Evolutionary conservation across 2,888 invertebrate genomes (phyloP).

Genomic region (Polyommatus iphigenia): DNA sequence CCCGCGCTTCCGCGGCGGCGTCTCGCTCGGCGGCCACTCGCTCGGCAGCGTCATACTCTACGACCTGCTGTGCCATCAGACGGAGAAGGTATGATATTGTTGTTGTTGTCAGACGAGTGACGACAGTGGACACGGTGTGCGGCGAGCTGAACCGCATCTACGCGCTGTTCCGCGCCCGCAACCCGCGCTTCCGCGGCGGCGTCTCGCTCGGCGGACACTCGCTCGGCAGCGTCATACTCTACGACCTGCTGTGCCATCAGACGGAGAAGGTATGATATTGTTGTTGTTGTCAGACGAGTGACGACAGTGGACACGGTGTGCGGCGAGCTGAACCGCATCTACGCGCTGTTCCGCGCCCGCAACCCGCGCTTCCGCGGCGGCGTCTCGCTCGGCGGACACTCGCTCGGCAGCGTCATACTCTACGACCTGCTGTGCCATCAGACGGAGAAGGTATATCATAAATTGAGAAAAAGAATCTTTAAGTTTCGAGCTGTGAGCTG

Average conservation of each 20-base stretch:
- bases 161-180: too few species aligned
- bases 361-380: constrained; percentile 91
- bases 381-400: constrained; percentile 95
- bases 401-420: constrained; percentile 94
- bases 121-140: too few species aligned
- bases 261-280: too few species aligned
- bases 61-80: constrained; percentile 93
- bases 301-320: constrained; percentile 94
- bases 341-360: constrained; percentile 85
- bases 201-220: too few species aligned
- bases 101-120: too few species aligned
- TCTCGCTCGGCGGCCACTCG: constrained; percentile 96
- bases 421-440: constrained; percentile 96
- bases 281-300: constrained; percentile 81
- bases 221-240: too few species aligned
- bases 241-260: too few species aligned
- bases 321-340: constrained; percentile 91
- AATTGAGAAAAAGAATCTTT: too few species aligned
- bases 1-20: constrained; percentile 88
- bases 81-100: constrained; percentile 67
- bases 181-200: too few species aligned
- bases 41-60: constrained; percentile 96
- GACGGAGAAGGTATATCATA: constrained; percentile 63
- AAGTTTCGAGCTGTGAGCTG: too few species aligned
- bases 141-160: too few species aligned